These are phyloP conservation scores for Edolisoma coerulescens DNA, from an alignment of 2,113 vertebrate genomes.

Conservation along the genomic window DNA sequence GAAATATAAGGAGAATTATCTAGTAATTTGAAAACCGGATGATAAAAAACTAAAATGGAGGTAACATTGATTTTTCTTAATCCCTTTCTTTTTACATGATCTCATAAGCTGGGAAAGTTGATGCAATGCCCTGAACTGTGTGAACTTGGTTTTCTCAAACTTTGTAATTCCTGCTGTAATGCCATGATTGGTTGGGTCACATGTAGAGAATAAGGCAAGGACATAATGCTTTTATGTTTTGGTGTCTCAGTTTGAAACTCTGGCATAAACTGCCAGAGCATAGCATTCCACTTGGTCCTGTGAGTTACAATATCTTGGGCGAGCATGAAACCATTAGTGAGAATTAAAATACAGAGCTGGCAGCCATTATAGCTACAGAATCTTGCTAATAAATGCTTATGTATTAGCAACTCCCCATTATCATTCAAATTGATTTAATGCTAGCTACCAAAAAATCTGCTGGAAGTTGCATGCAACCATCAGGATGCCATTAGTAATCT, in stretches of 20 bases:
- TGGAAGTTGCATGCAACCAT: not conserved
- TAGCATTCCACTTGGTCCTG: not conserved
- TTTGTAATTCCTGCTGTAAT: not conserved
- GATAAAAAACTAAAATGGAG: not conserved
- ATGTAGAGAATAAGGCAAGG: not conserved
- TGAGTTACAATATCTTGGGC: not conserved
- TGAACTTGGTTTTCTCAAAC: not conserved
- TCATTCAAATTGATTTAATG: constrained; percentile 26
- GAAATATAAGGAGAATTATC: not conserved
- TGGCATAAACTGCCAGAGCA: not conserved
- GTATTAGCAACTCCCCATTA: not conserved
- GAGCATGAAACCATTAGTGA: not conserved
- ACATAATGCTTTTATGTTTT: not conserved
- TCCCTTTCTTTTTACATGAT: not conserved
- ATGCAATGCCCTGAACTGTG: not conserved
- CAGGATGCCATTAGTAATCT: constrained; percentile 12
- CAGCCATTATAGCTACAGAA: not conserved
- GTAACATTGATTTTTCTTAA: not conserved
- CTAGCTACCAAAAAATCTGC: not conserved
- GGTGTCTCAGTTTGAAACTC: not conserved
- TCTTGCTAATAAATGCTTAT: not conserved
- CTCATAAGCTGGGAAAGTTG: not conserved
- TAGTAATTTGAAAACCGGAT: not conserved
- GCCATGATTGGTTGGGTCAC: not conserved
- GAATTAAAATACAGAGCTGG: not conserved